These are phyloP conservation scores for Haliclona indistincta DNA, from an alignment of 37 sponge, comb jelly and placozoan genomes.

Conservation along the genomic window DNA sequence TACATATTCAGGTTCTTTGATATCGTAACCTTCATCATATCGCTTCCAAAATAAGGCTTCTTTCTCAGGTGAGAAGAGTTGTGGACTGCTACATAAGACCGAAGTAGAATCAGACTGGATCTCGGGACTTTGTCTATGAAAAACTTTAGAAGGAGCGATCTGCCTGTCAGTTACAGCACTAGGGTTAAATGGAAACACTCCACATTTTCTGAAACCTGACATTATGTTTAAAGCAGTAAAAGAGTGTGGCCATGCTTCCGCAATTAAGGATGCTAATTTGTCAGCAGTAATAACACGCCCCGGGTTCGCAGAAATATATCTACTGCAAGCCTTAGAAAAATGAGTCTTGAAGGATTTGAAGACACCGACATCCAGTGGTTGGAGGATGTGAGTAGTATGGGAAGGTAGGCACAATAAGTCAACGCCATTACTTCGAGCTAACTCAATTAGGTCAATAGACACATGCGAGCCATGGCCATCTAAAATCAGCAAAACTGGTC, in stretches of 20 bases:
- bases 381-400: constrained; percentile 57
- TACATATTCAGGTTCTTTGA: constrained; percentile 9
- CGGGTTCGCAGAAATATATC: constrained; percentile 27
- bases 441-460: constrained; percentile 41
- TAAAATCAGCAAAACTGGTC: constrained; percentile 31
- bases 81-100: too few relatives aligned
- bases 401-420: constrained; percentile 53
- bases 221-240: constrained; percentile 37
- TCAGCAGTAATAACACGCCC: constrained; percentile 43
- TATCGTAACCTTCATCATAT: constrained; percentile 39
- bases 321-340: constrained; percentile 43
- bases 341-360: constrained; percentile 45
- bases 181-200: constrained; percentile 46
- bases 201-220: constrained; percentile 34
- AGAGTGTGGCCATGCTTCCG: constrained; percentile 30
- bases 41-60: constrained; percentile 15
- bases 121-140: background rate
- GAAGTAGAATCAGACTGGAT: too few relatives aligned
- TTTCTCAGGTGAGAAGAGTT: constrained; percentile 21
- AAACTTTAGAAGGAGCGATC: constrained; percentile 31
- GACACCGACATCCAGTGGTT: constrained; percentile 52
- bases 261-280: constrained; percentile 34
- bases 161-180: constrained; percentile 41
- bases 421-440: constrained; percentile 42
- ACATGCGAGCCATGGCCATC: constrained; percentile 58